A percentile compares a stretch with the other conserved stretches of the same genome.
Evolutionary conservation across 2,888 invertebrate genomes (phyloP).

Genomic region (Hydriomena furcata): DNA sequence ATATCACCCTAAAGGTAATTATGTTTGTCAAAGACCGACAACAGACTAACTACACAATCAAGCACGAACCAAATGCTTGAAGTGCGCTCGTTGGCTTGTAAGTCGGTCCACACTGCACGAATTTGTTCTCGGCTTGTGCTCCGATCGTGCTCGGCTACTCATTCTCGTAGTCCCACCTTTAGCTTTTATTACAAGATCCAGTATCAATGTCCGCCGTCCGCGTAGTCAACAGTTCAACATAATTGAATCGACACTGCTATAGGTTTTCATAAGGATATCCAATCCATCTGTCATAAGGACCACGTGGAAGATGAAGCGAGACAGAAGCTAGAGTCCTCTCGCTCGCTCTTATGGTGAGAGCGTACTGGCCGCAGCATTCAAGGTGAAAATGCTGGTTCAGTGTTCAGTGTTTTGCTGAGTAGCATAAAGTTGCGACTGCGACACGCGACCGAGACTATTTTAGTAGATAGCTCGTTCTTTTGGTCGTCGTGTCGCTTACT

Average conservation of each 20-base stretch:
- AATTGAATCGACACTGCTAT: conserved; percentile 65
- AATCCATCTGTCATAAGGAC: conserved; percentile 8
- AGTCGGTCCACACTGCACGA: too few species aligned
- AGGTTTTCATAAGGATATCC: conserved; percentile 39
- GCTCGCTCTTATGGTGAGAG: conserved; percentile 1
- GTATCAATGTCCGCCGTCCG: conserved; percentile 36
- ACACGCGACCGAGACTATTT: neutral
- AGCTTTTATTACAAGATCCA: conserved; percentile 13
- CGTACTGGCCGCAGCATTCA: neutral
- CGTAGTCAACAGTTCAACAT: conserved; percentile 68
- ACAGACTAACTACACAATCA: too few species aligned
- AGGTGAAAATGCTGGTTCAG: conserved; percentile 1
- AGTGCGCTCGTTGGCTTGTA: too few species aligned
- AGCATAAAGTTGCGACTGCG: neutral
- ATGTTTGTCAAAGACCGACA: too few species aligned
- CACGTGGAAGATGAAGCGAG: conserved; percentile 2
- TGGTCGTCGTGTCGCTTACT: too few species aligned
- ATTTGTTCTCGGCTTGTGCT: too few species aligned
- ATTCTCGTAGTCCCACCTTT: too few species aligned
- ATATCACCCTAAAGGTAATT: too few species aligned
- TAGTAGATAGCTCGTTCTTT: too few species aligned
- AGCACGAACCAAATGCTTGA: too few species aligned
- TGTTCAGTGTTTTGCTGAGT: conserved; percentile 1
- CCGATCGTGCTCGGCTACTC: too few species aligned
- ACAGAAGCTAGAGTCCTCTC: neutral